Percentiles rank a stretch among this genome's conserved stretches.
Conservation (phyloP, 2,888 invertebrate species). For the Caenorhabditis uteleia region DNA sequence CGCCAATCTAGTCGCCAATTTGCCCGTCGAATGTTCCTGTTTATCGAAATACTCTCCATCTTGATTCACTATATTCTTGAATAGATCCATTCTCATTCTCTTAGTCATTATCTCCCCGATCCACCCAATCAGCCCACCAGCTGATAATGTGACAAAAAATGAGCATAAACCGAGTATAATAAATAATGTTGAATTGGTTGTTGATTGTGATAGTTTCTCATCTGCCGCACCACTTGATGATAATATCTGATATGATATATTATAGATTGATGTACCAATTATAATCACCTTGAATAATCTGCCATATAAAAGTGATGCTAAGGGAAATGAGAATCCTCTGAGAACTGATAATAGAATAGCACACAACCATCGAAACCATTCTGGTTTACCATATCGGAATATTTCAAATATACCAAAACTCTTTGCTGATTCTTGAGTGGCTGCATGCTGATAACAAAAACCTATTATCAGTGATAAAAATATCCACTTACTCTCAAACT, state of each 20-base stretch:
- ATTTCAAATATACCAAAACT: slow-evolving; percentile 48
- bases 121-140: slow-evolving; percentile 39
- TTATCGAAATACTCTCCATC: slow-evolving; percentile 72
- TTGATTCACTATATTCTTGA: slow-evolving; percentile 69
- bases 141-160: slow-evolving; percentile 25
- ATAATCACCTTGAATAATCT: slow-evolving; percentile 45
- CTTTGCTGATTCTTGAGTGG: slow-evolving; percentile 37
- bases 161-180: slow-evolving; percentile 15
- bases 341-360: slow-evolving; percentile 48
- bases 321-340: slow-evolving; percentile 55
- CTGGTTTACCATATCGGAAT: slow-evolving; percentile 40
- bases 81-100: slow-evolving; percentile 68
- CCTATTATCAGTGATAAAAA: not conserved
- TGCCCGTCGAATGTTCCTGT: slow-evolving; percentile 69
- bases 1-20: slow-evolving; percentile 70
- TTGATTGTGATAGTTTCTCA: slow-evolving; percentile 15
- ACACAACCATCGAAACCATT: slow-evolving; percentile 35
- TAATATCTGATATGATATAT: slow-evolving; percentile 7
- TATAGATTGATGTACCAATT: not conserved
- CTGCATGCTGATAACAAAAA: not conserved
- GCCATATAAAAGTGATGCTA: slow-evolving; percentile 62
- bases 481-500: not conserved
- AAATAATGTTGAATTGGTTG: slow-evolving; percentile 29
- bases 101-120: slow-evolving; percentile 48
- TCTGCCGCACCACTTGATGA: slow-evolving; percentile 13